Evolutionary conservation across 2,888 invertebrate species (phyloP).

Genomic region (Barypeithes pellucidus): DNA sequence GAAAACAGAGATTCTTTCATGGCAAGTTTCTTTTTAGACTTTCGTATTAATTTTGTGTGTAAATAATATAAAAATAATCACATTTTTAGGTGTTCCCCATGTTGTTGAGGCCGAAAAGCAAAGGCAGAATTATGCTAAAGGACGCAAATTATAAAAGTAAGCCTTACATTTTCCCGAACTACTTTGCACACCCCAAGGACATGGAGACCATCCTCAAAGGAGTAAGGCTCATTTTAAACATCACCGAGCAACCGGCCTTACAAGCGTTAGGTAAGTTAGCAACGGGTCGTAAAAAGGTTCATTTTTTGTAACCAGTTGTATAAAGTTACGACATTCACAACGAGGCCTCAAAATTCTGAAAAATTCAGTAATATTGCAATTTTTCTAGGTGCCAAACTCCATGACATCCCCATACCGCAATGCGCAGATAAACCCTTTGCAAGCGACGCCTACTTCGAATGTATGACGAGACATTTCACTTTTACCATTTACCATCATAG

Average conservation of each 20-base stretch:
- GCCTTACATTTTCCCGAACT: constrained; percentile 78
- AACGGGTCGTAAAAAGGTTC: too few species aligned
- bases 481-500: constrained; percentile 82
- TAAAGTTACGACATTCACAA: too few species aligned
- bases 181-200: constrained; percentile 75
- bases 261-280: constrained; percentile 71
- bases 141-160: constrained; percentile 73
- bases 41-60: background rate
- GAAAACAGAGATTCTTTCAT: constrained; percentile 69
- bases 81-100: constrained; percentile 69
- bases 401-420: constrained; percentile 75
- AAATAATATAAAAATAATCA: background rate
- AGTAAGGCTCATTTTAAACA: constrained; percentile 75
- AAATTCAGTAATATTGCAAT: constrained; percentile 49
- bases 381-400: constrained; percentile 74
- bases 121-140: constrained; percentile 74
- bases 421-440: constrained; percentile 76
- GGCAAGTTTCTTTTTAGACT: constrained; percentile 41
- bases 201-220: constrained; percentile 78
- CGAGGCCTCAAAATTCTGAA: background rate
- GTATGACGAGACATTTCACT: constrained; percentile 78
- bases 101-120: constrained; percentile 76
- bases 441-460: constrained; percentile 81
- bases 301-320: too few species aligned
- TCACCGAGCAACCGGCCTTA: constrained; percentile 76